Evolutionary conservation across 2,113 vertebrate genomes (phyloP).

Genomic region (Otocyon megalotis): DNA sequence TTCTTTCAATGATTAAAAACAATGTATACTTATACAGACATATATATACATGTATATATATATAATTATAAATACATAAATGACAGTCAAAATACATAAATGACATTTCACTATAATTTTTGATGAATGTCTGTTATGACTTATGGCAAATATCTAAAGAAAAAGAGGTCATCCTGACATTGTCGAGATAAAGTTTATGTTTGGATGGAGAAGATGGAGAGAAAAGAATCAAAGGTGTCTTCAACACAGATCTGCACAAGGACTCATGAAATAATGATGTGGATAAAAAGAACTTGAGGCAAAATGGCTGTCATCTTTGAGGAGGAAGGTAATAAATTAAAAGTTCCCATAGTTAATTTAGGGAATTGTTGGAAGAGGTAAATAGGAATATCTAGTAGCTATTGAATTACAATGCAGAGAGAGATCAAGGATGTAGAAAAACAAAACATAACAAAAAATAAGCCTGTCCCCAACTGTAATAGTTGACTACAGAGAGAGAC

Average conservation of each 20-base stretch:
- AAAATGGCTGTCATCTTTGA: not conserved
- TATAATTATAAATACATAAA: not conserved
- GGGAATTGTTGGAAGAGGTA: not conserved
- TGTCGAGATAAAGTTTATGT: not conserved
- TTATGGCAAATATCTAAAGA: not conserved
- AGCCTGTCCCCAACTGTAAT: not conserved
- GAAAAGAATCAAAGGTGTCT: not conserved
- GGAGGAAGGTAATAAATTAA: not conserved
- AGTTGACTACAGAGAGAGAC: not conserved
- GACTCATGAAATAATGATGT: not conserved
- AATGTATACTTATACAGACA: not conserved
- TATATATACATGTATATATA: not conserved
- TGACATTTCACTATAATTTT: not conserved
- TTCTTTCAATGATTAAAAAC: not conserved
- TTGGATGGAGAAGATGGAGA: not conserved
- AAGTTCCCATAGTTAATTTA: not conserved
- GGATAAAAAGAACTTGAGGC: not conserved
- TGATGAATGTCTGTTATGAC: not conserved
- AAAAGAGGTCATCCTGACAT: not conserved
- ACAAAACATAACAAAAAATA: not conserved
- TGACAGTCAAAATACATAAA: not conserved
- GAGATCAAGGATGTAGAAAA: not conserved
- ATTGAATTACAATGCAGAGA: conserved; percentile 15
- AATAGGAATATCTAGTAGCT: not conserved
- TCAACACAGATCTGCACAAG: not conserved